A percentile compares a stretch with the other conserved stretches of the same genome.
phyloP scores from a whole-genome alignment of 2,888 invertebrate species.

The Aphodius granarius region DNA sequence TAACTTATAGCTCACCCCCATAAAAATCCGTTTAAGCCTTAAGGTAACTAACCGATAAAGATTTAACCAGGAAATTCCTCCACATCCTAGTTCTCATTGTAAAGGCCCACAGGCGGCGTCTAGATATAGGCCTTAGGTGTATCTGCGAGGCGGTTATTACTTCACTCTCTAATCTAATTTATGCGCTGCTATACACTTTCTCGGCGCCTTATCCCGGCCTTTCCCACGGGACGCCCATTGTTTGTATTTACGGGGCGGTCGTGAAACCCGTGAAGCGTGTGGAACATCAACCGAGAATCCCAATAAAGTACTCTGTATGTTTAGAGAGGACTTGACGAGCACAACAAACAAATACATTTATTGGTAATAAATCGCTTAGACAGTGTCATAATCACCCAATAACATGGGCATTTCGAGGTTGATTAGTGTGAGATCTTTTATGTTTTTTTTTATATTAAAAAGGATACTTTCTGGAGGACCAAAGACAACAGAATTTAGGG shows the following conservation, averaged over 20 bases:
- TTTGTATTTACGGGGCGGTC: slow-evolving; percentile 7
- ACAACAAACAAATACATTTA: slow-evolving; percentile 5
- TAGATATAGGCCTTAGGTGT: background rate
- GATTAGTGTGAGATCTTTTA: background rate
- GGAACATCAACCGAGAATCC: slow-evolving; percentile 6
- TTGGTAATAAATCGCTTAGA: background rate
- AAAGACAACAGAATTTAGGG: too few relatives aligned
- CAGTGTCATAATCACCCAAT: background rate
- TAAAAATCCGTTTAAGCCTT: background rate
- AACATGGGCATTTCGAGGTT: background rate
- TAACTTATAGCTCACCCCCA: background rate
- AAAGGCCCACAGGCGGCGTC: background rate
- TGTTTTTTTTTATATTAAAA: too few relatives aligned
- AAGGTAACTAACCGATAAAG: slow-evolving; percentile 1
- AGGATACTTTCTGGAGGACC: too few relatives aligned
- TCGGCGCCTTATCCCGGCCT: background rate
- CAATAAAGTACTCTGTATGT: slow-evolving; percentile 14
- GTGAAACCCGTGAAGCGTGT: slow-evolving; percentile 19
- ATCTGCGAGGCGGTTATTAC: background rate
- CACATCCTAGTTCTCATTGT: background rate
- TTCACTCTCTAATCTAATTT: slow-evolving; percentile 5
- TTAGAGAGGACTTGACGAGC: background rate
- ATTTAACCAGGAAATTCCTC: background rate
- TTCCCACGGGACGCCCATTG: slow-evolving; percentile 17
- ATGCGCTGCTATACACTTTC: background rate